Evolutionary conservation across 2,797 vertebrate genomes (phyloP), one percentile per base, ranked within the genome.

Genomic region (Oreochromis grahami): DNA sequence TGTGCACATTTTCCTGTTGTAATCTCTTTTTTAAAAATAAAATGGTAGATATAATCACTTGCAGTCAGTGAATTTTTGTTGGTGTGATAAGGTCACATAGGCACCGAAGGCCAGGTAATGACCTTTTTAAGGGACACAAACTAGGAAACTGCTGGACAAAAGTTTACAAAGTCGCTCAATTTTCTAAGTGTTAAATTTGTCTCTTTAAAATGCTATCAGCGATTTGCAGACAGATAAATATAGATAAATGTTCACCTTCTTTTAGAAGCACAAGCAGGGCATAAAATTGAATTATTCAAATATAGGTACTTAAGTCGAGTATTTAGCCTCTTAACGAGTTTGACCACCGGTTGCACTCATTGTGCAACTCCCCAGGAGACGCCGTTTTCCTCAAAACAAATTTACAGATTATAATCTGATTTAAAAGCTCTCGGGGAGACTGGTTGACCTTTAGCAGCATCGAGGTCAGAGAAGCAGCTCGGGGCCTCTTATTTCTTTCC

Each of bases 391-490:
- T 45, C 41, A 43, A 53, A 80, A 51, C 15, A 58, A 21, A 77
- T 63, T 45, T 38, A 65, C 8, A 36, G 48, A 79, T 74, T 63
- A 45, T 81, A 29, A 65, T 58, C 12, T 36, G 34, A 79, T 88
- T 78, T 82, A 43, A 85, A 68, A 63, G 29, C 60, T 29, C 63
- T 79, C 26, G 5, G 7, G 10, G 34, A 10, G 13, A 77, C 60
- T 41, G 10, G 56, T 65, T 83, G 87, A 91, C 86, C 86, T 84
- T 77, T 77, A 19, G 52, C 53, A 34, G 48, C 74, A 34, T 21
- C 1, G 12, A 58, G 78, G 87, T 88, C 79, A 76, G 76, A 41
- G 9, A 82, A 77, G 77, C 74, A 45, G 76, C 76, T 84, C 55
- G 6, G 29, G n/a, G 77, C 38, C 29, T 68, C 63, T 48, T 17